Base-by-base conservation (phyloP, 1,140 invertebrate genomes). In the Trypoxylus dichotomus region DNA sequence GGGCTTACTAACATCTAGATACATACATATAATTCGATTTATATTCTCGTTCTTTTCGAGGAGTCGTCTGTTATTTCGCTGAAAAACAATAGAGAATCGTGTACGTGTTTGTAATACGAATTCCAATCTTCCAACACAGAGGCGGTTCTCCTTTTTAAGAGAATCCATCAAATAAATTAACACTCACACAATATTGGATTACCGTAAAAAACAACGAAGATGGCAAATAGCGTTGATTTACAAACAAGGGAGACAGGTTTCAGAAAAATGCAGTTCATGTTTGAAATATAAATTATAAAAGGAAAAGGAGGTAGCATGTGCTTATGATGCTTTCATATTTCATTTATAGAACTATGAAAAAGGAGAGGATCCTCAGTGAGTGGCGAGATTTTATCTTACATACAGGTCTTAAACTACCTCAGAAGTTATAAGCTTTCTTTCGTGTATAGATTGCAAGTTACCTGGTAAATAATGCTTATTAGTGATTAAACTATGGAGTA, bases 11-110 rank as follows among this genome's bases (percentile, higher is more conserved):
- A 54, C 19, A 19, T 54, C 47, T 54, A 54, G 47, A 54, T 54
- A 54, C 15, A 47, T 13, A 47, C 19, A 19, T 54, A 54, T 19
- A 19, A n/a, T 15, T 54, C 15, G 47, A 54, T 54, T 54, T 54
- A 54, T 54, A 54, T 54, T 54, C 47, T 54, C 13, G 47, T n/a
- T 54, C 15, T 54, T 19, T 54, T 54, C 47, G 47, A n/a, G 19
- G 47, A 54, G 47, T 19, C 47, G 47, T 37, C 32, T 37, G 32
- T 54, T 54, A 54, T 54, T 54, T 54, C 19, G 47, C 47, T 54
- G 47, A 54, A 54, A 54, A 54, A 54, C 47, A 54, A 54, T 54
- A 19, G 47, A 54, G 47, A 54, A 54, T 54, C 47, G 47, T 54
- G 47, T 54, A 54, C 47, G 47, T 54, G 47, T 54, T 54, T 54